Evolutionary conservation across 2,888 invertebrate species (phyloP).

Genomic region (Lomographa bimaculata): DNA sequence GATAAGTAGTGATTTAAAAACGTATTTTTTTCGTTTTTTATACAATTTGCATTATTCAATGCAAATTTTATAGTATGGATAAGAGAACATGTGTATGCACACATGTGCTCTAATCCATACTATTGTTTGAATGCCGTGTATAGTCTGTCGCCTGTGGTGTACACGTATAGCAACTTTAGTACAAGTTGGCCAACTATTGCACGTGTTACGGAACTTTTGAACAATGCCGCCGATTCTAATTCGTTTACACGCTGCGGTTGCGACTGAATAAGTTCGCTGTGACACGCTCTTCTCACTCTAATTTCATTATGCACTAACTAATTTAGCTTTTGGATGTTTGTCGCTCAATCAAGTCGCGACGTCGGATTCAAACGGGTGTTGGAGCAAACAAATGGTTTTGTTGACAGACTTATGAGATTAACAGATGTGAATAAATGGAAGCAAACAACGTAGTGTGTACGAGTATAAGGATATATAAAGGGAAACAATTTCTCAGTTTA

Average conservation of each 20-base stretch:
- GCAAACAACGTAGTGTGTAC: no score
- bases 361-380: conserved; percentile 8
- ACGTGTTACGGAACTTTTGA: conserved; percentile 46
- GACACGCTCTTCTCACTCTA: conserved; percentile 16
- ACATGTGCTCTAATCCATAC: no score
- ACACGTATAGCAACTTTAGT: conserved; percentile 46
- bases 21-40: no score
- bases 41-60: no score
- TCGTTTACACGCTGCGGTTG: conserved; percentile 40
- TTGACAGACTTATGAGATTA: no score
- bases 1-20: no score
- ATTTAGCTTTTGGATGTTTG: conserved; percentile 26
- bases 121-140: neutral
- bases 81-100: no score
- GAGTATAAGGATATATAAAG: no score
- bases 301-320: conserved; percentile 25
- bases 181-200: conserved; percentile 50
- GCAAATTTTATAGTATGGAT: no score
- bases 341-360: conserved; percentile 22
- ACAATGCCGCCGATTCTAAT: conserved; percentile 50
- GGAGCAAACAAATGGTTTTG: conserved; percentile 4
- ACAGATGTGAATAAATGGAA: no score
- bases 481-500: no score
- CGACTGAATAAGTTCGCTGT: conserved; percentile 33
- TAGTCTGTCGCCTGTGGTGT: conserved; percentile 14